Percentiles rank a stretch among this genome's conserved stretches.
phyloP scores from a whole-genome alignment of 2,113 vertebrate genomes.

The Heptranchias perlo region DNA sequence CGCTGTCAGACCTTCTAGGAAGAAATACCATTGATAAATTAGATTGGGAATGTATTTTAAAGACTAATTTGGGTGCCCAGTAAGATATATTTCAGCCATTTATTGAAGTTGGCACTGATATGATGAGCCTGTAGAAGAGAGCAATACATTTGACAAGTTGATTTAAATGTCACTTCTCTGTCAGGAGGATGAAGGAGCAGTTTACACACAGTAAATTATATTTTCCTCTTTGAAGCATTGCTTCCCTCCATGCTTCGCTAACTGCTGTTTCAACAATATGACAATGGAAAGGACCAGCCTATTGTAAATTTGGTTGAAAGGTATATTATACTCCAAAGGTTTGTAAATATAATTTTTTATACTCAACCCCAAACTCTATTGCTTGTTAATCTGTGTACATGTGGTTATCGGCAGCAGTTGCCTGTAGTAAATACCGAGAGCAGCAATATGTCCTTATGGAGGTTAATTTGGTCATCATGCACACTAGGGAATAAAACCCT shows the following conservation, averaged over 20 bases:
- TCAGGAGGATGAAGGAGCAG: conserved; percentile 2
- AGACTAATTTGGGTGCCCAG: conserved; percentile 16
- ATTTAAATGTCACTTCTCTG: conserved; percentile 25
- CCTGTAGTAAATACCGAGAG: background rate
- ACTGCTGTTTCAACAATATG: background rate
- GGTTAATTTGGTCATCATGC: background rate
- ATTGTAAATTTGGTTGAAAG: background rate
- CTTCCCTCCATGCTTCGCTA: background rate
- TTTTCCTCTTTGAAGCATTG: background rate
- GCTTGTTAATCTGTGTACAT: background rate
- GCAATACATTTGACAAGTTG: conserved; percentile 30
- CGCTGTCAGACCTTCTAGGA: background rate
- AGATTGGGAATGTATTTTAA: background rate
- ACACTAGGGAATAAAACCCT: background rate
- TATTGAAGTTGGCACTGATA: conserved; percentile 25
- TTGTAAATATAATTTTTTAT: background rate
- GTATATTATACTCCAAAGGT: background rate
- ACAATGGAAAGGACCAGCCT: background rate
- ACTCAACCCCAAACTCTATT: background rate
- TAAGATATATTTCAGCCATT: conserved; percentile 1
- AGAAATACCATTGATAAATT: background rate
- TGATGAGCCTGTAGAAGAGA: conserved; percentile 2
- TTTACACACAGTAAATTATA: conserved; percentile 5
- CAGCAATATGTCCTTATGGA: background rate
- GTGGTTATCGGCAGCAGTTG: background rate